Conservation (phyloP, 2,797 vertebrate genomes). For the Zenarchopterus dispar region DNA sequence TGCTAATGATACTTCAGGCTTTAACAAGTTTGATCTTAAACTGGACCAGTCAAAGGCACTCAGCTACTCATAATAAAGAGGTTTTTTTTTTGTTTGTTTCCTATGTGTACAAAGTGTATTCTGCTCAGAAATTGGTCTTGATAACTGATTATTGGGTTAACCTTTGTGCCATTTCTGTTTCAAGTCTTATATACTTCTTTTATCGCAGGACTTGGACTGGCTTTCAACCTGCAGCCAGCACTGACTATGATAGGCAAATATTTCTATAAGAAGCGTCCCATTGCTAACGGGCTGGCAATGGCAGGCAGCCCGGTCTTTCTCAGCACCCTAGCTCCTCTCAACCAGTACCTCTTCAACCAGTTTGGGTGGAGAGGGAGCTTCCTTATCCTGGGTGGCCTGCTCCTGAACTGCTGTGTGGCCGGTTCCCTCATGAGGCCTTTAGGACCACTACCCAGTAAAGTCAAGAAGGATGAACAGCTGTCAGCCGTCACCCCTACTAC, state of each 20-base stretch:
- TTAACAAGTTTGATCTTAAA: no score
- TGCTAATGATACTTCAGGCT: no score
- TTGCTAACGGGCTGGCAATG: conserved; percentile 96
- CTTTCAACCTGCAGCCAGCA: conserved; percentile 96
- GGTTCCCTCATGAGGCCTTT: conserved; percentile 95
- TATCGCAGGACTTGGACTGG: conserved; percentile 90
- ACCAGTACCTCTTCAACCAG: conserved; percentile 92
- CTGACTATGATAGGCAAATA: conserved; percentile 97
- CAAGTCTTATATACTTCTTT: conserved; percentile 1
- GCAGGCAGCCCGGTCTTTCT: conserved; percentile 97
- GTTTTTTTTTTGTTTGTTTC: no score
- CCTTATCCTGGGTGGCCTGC: conserved; percentile 90
- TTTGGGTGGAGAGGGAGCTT: conserved; percentile 98
- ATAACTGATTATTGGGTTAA: neutral
- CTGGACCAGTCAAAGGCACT: no score
- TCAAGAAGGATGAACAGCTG: conserved; percentile 78
- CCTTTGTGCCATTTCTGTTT: neutral
- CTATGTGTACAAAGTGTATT: no score
- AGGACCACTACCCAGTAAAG: conserved; percentile 52
- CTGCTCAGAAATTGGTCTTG: neutral
- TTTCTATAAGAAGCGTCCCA: conserved; percentile 92
- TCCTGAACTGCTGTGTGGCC: conserved; percentile 94
- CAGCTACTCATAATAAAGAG: no score
- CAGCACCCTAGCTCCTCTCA: conserved; percentile 94
- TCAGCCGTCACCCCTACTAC: conserved; percentile 43